Base-by-base conservation (phyloP, 1,140 invertebrate genomes). In the Meteorus sp. region DNA sequence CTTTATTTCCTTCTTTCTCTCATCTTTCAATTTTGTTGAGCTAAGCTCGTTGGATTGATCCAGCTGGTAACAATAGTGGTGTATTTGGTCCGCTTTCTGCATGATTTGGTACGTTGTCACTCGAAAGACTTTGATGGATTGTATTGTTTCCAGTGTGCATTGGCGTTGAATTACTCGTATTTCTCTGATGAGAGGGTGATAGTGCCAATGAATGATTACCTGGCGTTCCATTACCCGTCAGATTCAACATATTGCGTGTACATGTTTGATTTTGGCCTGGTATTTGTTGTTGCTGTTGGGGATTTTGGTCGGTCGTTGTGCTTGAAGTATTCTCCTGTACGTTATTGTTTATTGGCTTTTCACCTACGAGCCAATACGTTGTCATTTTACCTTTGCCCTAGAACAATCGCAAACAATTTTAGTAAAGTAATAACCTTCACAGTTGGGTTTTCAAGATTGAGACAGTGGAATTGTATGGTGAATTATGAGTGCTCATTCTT, bases 311-410 rank as follows among this genome's bases (percentile, higher is more conserved):
- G 43, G 37, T 56, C 59, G 52, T 54, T 45, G 27, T 27, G 22
- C 31, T 35, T 1, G 48, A 31, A 19, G 35, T 64, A 13, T 27
- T 57, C 27, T 60, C 64, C 35, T 66, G 66, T 5, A 68, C 57
- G 27, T 63, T 69, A 4, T 64, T 67, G 22, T 62, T 66, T 3
- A 33, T 59, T 29, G 67, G 52, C 15, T 78, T 79, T 35, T 92
- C 89, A 7, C 93, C 93, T 39, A 87, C 84, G 20, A 97, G 79
- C 94, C 94, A 97, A 75, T 94, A 96, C 4, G 94, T 97, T 47
- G 88, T 87, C 84, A 94, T 87, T 73, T 85, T 85, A 33, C 92
- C 92, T 83, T 95, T 95, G n/a, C 93, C 93, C 89, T 93, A 72
- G 17, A 62, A 44, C 7, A 56, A 20, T 22, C 33, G 8, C 9